Percentiles rank a stretch among this genome's conserved stretches.
These are phyloP conservation scores for Ylistrum balloti DNA, from an alignment of 1,140 invertebrate species.

Conservation along the genomic window DNA sequence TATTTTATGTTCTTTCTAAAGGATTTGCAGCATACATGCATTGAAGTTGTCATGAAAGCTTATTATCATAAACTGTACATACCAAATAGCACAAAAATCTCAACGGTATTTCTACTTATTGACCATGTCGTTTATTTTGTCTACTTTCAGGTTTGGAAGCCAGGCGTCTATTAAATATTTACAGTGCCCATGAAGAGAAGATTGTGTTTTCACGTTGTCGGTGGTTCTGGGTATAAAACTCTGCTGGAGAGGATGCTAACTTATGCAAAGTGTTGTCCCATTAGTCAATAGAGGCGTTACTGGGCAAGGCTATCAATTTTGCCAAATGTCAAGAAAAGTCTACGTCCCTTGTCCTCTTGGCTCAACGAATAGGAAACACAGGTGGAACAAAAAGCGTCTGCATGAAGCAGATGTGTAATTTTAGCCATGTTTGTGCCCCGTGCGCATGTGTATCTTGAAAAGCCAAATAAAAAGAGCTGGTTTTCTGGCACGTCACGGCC, in stretches of 20 bases:
- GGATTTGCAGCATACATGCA: too few relatives aligned
- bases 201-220: conserved; percentile 15
- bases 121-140: conserved; percentile 26
- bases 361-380: conserved; percentile 42
- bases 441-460: conserved; percentile 64
- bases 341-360: conserved; percentile 41
- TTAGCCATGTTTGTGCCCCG: conserved; percentile 67
- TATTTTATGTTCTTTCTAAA: too few relatives aligned
- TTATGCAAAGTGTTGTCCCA: conserved; percentile 16
- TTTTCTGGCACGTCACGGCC: conserved; percentile 50
- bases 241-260: neutral
- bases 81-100: neutral
- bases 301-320: conserved; percentile 33
- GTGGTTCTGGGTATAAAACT: neutral
- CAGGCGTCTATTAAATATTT: conserved; percentile 10
- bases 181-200: neutral
- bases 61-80: neutral
- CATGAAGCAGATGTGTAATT: conserved; percentile 52
- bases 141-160: conserved; percentile 37
- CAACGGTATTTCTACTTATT: neutral
- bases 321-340: conserved; percentile 44
- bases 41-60: too few relatives aligned
- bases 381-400: conserved; percentile 49
- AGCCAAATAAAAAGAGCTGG: conserved; percentile 46
- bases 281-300: conserved; percentile 22